Evolutionary conservation across 2,113 vertebrate genomes (phyloP), one percentile per base, ranked within the genome.

Genomic region (pig (Sus scrofa)): DNA sequence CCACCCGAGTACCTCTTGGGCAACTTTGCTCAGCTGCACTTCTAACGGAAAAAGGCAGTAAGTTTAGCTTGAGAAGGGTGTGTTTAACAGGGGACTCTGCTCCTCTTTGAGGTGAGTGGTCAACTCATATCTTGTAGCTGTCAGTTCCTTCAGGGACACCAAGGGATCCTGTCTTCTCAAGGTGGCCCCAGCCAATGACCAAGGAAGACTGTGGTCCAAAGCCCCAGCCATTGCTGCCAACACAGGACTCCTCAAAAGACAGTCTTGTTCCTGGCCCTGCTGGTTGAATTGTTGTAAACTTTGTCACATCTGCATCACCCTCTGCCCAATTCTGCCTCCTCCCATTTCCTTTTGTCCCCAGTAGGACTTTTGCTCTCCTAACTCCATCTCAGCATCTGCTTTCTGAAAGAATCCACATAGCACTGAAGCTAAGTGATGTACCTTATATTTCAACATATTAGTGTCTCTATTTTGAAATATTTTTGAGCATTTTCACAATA

Each of bases 401-500:
- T 86, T n/a, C 78, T 1, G 11, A 81, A 93, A 30, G 24, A 91
- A 50, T 5, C 13, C 58, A 3, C 22, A 62, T 4, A 52, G 10
- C 10, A 0, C 2, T 24, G 65, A 92, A 73, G 86, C 24, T 56
- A 73, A 15, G n/a, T 30, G 54, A 60, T 20, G 22, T 20, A 37
- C 9, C 18, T 67, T 44, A 30, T 84, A 44, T 11, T 75, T 74
- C 34, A 30, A 10, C 37, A 8, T 13, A 62, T 32, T 39, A 24
- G 14, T 86, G 56, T 92, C 16, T 73, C 39, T 90, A 16, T 10
- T 71, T 89, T 65, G 32, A 26, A 32, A 18, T 71, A 34, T 54
- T 88, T 70, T 62, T 58, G 10, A 82, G 9, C 18, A 93, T 63
- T 94, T 95, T 92, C 26, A 44, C 27, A 86, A 63, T 70, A 63